Conservation (phyloP, 2,113 vertebrate species). For the Callaeas wilsoni region DNA sequence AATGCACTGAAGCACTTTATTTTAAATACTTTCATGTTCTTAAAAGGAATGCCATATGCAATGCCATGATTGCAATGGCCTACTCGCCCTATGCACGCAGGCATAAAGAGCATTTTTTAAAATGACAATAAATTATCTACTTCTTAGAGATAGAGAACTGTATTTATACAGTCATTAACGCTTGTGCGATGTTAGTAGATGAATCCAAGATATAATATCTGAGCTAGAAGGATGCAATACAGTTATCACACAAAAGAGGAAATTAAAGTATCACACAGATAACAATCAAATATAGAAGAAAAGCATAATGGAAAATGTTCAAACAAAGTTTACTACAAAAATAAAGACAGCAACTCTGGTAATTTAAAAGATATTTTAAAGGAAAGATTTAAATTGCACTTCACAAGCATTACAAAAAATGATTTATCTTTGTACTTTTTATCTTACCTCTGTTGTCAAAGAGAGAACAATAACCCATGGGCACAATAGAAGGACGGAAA, state of each 20-base stretch:
- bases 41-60: background rate
- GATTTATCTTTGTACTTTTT: background rate
- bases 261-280: background rate
- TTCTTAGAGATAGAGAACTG: background rate
- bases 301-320: background rate
- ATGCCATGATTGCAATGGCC: background rate
- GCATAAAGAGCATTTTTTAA: background rate
- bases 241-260: background rate
- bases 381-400: background rate
- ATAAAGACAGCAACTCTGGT: background rate
- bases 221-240: background rate
- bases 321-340: background rate
- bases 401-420: background rate
- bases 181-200: background rate
- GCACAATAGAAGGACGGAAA: slow-evolving; percentile 84
- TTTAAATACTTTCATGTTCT: background rate
- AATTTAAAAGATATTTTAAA: background rate
- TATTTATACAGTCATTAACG: background rate
- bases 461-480: slow-evolving; percentile 94
- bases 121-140: background rate
- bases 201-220: background rate
- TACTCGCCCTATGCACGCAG: background rate
- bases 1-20: background rate
- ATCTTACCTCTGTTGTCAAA: slow-evolving; percentile 88
- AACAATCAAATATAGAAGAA: background rate